A percentile compares a stretch with the other conserved stretches of the same genome.
Evolutionary conservation across 92 coral and sea anemone genomes (phyloP).

Genomic region (Epizoanthus ramosus): DNA sequence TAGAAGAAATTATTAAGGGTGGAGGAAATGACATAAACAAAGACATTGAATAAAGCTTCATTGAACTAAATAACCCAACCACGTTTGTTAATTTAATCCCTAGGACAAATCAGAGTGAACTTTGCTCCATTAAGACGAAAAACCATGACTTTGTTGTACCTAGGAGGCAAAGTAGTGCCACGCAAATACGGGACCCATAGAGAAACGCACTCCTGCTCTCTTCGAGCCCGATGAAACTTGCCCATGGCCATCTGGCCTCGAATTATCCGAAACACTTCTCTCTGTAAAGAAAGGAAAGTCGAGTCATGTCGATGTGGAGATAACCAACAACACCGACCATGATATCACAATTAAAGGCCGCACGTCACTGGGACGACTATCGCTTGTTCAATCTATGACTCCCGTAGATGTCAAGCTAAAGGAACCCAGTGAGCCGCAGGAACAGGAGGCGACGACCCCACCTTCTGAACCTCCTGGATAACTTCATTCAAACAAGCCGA

Average conservation of each 20-base stretch:
- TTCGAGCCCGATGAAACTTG: conserved; percentile 60
- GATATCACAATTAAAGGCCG: conserved; percentile 48
- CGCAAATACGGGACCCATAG: conserved; percentile 53
- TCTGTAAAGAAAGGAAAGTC: conserved; percentile 60
- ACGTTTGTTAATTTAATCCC: conserved; percentile 44
- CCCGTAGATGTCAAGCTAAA: conserved; percentile 56
- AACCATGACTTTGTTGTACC: conserved; percentile 51
- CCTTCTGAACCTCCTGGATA: conserved; percentile 8
- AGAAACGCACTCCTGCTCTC: conserved; percentile 38
- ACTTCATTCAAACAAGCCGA: neutral
- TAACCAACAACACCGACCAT: conserved; percentile 63
- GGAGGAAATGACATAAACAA: conserved; percentile 14
- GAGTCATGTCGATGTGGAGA: conserved; percentile 50
- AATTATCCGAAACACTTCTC: conserved; percentile 49
- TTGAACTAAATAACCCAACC: conserved; percentile 23
- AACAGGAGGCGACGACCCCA: neutral
- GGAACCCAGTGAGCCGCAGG: conserved; percentile 24
- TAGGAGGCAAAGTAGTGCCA: conserved; percentile 33
- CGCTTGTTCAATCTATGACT: conserved; percentile 72
- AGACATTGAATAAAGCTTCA: conserved; percentile 27
- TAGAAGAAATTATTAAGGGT: conserved; percentile 42
- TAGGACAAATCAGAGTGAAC: conserved; percentile 15
- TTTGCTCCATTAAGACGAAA: conserved; percentile 44
- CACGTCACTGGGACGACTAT: conserved; percentile 55
- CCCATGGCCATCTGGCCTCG: conserved; percentile 53